phyloP scores from a whole-genome alignment of 2,113 vertebrate genomes.

The Peromyscus californicus region DNA sequence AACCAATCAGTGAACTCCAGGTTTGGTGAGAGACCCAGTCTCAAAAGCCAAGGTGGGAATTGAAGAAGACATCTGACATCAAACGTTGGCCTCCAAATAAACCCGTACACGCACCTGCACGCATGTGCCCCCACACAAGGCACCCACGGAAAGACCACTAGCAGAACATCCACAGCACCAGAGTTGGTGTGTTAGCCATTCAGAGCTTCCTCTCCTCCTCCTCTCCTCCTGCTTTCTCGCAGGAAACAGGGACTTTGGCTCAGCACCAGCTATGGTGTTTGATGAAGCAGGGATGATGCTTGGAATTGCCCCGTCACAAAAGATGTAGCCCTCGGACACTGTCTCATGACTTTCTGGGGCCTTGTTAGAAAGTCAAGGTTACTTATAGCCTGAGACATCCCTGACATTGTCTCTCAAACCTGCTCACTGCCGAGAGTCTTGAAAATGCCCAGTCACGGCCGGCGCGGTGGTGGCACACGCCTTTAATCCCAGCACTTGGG shows the following conservation, averaged over 20 bases:
- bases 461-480: no score
- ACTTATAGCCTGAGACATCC: neutral
- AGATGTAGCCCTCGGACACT: neutral
- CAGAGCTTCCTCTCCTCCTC: neutral
- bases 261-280: neutral
- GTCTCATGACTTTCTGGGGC: neutral
- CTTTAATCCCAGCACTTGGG: no score
- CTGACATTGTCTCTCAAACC: neutral
- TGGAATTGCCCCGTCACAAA: neutral
- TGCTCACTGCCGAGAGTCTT: neutral
- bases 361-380: neutral
- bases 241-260: constrained; percentile 6
- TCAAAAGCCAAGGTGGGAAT: neutral
- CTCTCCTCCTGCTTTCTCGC: neutral
- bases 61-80: neutral
- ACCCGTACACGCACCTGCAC: neutral
- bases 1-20: neutral
- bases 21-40: neutral
- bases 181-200: neutral
- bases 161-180: neutral
- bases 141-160: neutral
- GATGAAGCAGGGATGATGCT: neutral
- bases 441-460: neutral
- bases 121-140: neutral
- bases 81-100: neutral